Conservation (phyloP, 2,113 vertebrate genomes). For the Taxidea taxus region DNA sequence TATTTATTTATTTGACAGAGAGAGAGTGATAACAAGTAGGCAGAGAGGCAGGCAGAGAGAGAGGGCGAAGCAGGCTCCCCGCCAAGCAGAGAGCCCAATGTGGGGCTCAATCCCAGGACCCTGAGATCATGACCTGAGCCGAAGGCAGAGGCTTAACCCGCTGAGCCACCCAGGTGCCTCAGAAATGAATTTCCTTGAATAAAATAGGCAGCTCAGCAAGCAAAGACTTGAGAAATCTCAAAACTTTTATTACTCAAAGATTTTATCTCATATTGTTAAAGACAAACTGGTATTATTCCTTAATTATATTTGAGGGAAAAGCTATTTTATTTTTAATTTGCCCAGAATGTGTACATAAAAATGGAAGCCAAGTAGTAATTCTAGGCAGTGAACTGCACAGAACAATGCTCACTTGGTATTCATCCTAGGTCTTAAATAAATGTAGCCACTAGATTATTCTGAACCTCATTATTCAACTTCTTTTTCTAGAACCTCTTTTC, state of each 20-base stretch:
- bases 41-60: too few species aligned
- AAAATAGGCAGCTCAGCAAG: neutral
- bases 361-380: neutral
- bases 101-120: too few species aligned
- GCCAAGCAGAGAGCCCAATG: too few species aligned
- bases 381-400: neutral
- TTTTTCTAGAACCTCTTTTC: slow-evolving; percentile 46
- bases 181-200: neutral
- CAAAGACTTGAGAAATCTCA: neutral
- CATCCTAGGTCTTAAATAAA: neutral
- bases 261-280: neutral
- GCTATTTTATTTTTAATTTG: slow-evolving; percentile 20
- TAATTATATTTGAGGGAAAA: slow-evolving; percentile 24
- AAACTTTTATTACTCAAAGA: neutral
- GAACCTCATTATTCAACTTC: slow-evolving; percentile 34
- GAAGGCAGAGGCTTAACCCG: too few species aligned
- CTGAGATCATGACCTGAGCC: too few species aligned
- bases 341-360: slow-evolving; percentile 9
- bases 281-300: neutral
- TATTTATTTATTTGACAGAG: too few species aligned
- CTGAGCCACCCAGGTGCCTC: too few species aligned
- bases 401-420: neutral
- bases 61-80: too few species aligned
- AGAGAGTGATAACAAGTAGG: too few species aligned
- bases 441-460: neutral